Conservation (phyloP, 2,797 vertebrate genomes). For the Carapus acus region DNA sequence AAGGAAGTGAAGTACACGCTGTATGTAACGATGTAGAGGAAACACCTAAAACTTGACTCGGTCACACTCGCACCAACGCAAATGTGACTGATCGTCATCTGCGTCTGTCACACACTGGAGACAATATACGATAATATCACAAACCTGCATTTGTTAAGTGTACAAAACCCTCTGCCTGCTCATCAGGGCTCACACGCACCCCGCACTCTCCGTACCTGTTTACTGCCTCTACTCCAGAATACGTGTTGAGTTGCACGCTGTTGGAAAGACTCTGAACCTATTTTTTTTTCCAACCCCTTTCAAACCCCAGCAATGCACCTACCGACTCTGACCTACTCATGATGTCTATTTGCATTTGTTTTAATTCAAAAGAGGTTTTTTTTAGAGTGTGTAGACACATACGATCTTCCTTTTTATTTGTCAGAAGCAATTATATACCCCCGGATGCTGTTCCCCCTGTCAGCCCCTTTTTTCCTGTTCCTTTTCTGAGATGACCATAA, state of each 20-base stretch:
- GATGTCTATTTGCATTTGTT: constrained; percentile 41
- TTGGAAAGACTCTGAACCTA: constrained; percentile 56
- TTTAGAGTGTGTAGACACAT: constrained; percentile 46
- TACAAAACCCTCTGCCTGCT: constrained; percentile 55
- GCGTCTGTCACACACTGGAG: constrained; percentile 11
- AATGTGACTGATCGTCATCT: too few species aligned
- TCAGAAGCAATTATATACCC: constrained; percentile 62
- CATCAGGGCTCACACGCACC: too few species aligned
- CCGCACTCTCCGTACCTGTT: constrained; percentile 34
- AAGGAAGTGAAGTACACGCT: constrained; percentile 43
- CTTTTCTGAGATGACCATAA: constrained; percentile 11
- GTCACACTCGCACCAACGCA: constrained; percentile 13
- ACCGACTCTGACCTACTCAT: constrained; percentile 9
- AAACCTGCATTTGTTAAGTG: constrained; percentile 39
- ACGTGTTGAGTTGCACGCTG: constrained; percentile 40
- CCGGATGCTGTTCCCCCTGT: constrained; percentile 59
- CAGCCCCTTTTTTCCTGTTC: constrained; percentile 41
- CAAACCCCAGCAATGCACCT: constrained; percentile 39
- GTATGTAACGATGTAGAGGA: constrained; percentile 35
- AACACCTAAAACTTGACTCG: constrained; percentile 35
- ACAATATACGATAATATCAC: constrained; percentile 8
- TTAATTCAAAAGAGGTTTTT: constrained; percentile 11
- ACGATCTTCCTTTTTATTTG: constrained; percentile 52
- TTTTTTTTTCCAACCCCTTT: constrained; percentile 57
- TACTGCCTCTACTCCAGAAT: constrained; percentile 58